A percentile compares a stretch with the other conserved stretches of the same genome.
Conservation (phyloP, 2,888 invertebrate species). For the Brachyptera putata region DNA sequence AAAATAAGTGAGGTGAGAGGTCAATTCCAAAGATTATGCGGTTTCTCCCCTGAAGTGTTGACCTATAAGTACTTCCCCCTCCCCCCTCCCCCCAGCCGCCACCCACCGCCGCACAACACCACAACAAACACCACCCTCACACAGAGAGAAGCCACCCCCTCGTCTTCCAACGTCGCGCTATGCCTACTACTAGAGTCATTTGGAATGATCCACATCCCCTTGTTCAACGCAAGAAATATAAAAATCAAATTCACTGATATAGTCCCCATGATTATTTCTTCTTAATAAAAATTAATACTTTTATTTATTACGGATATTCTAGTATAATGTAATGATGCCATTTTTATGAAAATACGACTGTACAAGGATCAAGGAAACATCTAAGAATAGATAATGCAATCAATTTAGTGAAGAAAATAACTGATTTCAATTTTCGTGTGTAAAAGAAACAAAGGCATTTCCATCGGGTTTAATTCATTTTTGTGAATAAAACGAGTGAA, state of each 20-base stretch:
- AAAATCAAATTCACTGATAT: too few relatives aligned
- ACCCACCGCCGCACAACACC: background rate
- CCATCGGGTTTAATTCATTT: background rate
- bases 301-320: too few relatives aligned
- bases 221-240: too few relatives aligned
- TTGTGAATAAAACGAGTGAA: background rate
- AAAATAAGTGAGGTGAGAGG: background rate
- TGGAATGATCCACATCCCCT: too few relatives aligned
- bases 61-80: too few relatives aligned
- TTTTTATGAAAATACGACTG: too few relatives aligned
- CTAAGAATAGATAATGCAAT: background rate
- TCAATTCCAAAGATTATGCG: background rate
- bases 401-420: conserved; percentile 7
- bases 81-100: background rate
- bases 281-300: too few relatives aligned
- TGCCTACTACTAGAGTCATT: too few relatives aligned
- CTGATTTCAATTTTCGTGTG: background rate
- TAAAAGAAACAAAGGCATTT: background rate
- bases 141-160: background rate
- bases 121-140: background rate
- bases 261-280: too few relatives aligned
- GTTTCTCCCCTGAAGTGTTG: background rate
- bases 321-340: too few relatives aligned
- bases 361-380: background rate
- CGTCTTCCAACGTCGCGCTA: background rate